Conservation (phyloP, 2,888 invertebrate genomes). For the Melinopterus prodromus region DNA sequence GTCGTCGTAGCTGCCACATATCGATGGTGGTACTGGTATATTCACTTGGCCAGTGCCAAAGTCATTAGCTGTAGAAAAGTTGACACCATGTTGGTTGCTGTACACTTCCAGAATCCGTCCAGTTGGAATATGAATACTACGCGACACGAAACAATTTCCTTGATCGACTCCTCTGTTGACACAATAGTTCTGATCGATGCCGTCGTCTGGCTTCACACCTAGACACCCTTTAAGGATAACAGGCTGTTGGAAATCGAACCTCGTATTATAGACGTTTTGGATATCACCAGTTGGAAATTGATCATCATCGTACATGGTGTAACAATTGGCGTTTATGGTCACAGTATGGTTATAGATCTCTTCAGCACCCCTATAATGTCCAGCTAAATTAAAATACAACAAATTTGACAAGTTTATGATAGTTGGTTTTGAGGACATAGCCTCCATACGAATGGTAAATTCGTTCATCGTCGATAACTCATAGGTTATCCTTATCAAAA, state of each 20-base stretch:
- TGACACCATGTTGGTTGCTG: conserved; percentile 87
- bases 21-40: neutral
- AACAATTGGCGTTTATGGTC: conserved; percentile 79
- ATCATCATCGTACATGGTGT: conserved; percentile 69
- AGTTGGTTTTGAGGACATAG: conserved; percentile 79
- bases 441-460: conserved; percentile 77
- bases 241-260: conserved; percentile 76
- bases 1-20: neutral
- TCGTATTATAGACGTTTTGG: conserved; percentile 72
- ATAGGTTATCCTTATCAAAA: conserved; percentile 75
- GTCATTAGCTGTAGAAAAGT: conserved; percentile 82
- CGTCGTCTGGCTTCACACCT: conserved; percentile 61
- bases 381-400: conserved; percentile 89
- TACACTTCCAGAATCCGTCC: conserved; percentile 83
- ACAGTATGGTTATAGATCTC: conserved; percentile 74
- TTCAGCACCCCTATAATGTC: conserved; percentile 76
- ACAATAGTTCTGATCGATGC: conserved; percentile 85
- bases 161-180: conserved; percentile 68
- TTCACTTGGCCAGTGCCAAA: conserved; percentile 48
- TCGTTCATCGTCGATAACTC: conserved; percentile 78
- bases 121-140: conserved; percentile 70
- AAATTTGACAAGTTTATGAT: conserved; percentile 87
- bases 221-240: conserved; percentile 65
- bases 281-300: conserved; percentile 79
- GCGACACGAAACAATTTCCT: conserved; percentile 69